Base-by-base conservation (phyloP, 2,888 invertebrate species). In the Amblyjoppa proteus region DNA sequence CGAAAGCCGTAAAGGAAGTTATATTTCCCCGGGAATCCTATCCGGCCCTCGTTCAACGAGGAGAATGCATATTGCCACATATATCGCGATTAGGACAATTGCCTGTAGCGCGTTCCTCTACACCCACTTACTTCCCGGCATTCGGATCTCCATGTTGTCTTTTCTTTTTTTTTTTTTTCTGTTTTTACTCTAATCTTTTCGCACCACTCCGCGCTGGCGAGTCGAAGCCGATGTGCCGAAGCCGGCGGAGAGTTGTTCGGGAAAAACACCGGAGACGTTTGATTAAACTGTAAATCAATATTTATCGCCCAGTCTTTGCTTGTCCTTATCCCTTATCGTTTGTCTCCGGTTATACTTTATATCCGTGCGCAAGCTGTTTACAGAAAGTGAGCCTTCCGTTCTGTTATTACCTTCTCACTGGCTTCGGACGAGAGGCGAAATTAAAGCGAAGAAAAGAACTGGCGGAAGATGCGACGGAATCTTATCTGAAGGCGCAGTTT, bases 41-140 rank as follows among this genome's bases (percentile, higher is more conserved):
- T 16, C 64, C 64, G 64, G 31, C 64, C 16, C 51, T 56, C 77
- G 77, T 77, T 41, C 31, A 41, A 77, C 49, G 68, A 74, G 38
- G 56, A 81, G 68, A 82, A 79, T 45, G 85, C 38, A 74, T 86
- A 84, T 86, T 84, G 68, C 87, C 76, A 64, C 81, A 86, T 89
- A 89, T 81, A 88, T 90, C 87, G 87, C 89, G 87, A 89, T 90
- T 89, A 90, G 84, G 83, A 78, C 82, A 87, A 88, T 88, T 84
- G 81, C 85, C 64, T 49, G 76, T 51, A 86, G 79, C 75, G 71
- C 25, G 74, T 71, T 68, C 69, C 73, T 61, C n/a, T n/a, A 31
- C 25, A 34, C 41, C 25, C 56, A 56, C 53, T 69, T 31, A 49
- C 64, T 45, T n/a, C 25, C 20, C 11, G 41, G 58, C 25, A n/a